Conservation (phyloP, 2,888 invertebrate species). For the Stomorhina lunata region DNA sequence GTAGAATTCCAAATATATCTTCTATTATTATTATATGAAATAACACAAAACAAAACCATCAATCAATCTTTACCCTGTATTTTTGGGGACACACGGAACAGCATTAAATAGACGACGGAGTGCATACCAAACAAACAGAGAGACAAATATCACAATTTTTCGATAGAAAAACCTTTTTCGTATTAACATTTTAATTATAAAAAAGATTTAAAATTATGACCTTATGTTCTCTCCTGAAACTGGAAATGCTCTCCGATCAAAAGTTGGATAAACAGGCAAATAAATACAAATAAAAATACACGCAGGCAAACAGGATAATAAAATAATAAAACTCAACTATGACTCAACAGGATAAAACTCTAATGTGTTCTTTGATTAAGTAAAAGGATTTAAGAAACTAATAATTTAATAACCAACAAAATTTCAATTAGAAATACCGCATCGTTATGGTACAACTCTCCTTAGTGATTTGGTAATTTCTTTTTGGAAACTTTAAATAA, state of each 20-base stretch:
- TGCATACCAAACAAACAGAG: slow-evolving; percentile 55
- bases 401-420: not conserved
- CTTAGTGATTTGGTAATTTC: slow-evolving; percentile 54
- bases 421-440: slow-evolving; percentile 41
- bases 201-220: not conserved
- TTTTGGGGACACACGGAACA: slow-evolving; percentile 66
- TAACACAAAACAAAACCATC: slow-evolving; percentile 41
- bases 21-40: not conserved
- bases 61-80: slow-evolving; percentile 60
- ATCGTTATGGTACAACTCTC: slow-evolving; percentile 44
- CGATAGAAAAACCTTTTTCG: not conserved
- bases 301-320: slow-evolving; percentile 41
- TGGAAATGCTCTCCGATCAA: slow-evolving; percentile 62
- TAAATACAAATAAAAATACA: slow-evolving; percentile 37
- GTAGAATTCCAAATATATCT: slow-evolving; percentile 13
- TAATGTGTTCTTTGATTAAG: slow-evolving; percentile 63
- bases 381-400: not conserved
- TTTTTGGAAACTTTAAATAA: slow-evolving; percentile 28
- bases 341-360: slow-evolving; percentile 43
- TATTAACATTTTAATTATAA: not conserved
- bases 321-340: slow-evolving; percentile 14
- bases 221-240: slow-evolving; percentile 29
- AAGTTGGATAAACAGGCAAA: slow-evolving; percentile 65
- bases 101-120: slow-evolving; percentile 54
- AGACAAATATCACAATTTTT: slow-evolving; percentile 16